Evolutionary conservation across 2,797 vertebrate species (phyloP), one percentile per base, ranked within the genome.

Genomic region (Gephyroberyx darwinii): DNA sequence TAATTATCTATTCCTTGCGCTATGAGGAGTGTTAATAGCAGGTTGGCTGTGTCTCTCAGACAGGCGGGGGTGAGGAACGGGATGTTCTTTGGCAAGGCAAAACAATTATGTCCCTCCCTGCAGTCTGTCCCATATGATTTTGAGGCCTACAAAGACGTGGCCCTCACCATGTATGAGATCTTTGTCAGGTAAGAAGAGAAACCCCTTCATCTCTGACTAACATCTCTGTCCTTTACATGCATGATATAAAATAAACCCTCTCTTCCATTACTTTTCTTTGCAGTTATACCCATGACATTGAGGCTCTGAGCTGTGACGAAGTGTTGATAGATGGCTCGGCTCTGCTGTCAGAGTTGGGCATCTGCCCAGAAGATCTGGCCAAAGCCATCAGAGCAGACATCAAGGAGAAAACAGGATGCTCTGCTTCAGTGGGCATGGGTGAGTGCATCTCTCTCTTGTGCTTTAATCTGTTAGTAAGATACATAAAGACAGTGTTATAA

Each of bases 261-360:
- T 74, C 4, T 19, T 17, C 19, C 8, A 31, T 52, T 22, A 4
- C n/a, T 61, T 75, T 53, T 74, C 47, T 63, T 86, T 90, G 54
- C 86, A 99, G 98, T 93, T 99, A 97, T 86, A 98, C 97, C 56
- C 94, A 96, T 52, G 94, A 96, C 88, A 99, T 99, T 1, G 98
- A 99, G 91, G 98, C 98, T 62, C 95, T 99, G 80, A 99, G 98
- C 91, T 99, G 98, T 84, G 98, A 99, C 69, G 98, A 99, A 91
- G 96, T 96, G 2, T 86, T 99, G 83, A 91, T 98, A 47, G 97
- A 99, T 76, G 95, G 94, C 74, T 96, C 97, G 12, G 86, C 95
- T 80, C 93, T 98, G 87, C 89, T 98, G 35, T 88, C 92, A 7
- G 98, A 99, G 88, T 92, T 97, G 76, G 93, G 92, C 50, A 19